Conservation (phyloP, 2,113 vertebrate species). For the Indri indri region DNA sequence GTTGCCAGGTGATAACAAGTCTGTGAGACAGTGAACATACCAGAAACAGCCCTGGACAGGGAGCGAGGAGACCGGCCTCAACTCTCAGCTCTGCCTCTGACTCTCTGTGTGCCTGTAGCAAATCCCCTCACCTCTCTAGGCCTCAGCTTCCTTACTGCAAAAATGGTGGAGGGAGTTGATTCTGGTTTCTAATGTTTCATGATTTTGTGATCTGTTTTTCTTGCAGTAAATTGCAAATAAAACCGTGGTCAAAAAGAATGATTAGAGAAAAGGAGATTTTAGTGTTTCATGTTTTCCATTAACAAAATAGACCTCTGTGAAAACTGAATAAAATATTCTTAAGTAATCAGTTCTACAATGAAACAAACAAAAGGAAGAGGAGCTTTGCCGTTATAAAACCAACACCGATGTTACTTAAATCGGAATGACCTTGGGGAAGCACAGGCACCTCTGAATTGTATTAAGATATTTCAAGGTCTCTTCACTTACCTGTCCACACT, state of each 20-base stretch:
- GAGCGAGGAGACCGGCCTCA: neutral
- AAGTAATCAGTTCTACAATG: neutral
- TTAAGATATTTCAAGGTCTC: neutral
- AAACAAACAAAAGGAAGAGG: slow-evolving; percentile 23
- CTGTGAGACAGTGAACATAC: neutral
- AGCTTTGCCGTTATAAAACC: neutral
- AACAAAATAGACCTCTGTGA: neutral
- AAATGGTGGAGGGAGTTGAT: neutral
- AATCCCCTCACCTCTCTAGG: neutral
- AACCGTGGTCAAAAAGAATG: neutral
- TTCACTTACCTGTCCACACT: slow-evolving; percentile 80
- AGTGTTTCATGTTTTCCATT: neutral
- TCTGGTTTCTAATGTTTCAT: neutral
- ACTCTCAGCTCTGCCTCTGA: neutral
- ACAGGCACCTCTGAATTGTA: neutral
- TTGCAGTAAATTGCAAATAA: slow-evolving; percentile 3
- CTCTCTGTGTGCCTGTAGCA: neutral
- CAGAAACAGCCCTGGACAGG: neutral
- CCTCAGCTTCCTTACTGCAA: neutral
- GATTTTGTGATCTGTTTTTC: neutral
- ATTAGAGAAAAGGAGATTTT: neutral
- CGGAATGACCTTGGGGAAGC: neutral
- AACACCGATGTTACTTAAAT: neutral
- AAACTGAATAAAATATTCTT: neutral
- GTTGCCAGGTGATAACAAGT: neutral